phyloP scores from a whole-genome alignment of 2,113 vertebrate genomes.

The Scolopax mira region DNA sequence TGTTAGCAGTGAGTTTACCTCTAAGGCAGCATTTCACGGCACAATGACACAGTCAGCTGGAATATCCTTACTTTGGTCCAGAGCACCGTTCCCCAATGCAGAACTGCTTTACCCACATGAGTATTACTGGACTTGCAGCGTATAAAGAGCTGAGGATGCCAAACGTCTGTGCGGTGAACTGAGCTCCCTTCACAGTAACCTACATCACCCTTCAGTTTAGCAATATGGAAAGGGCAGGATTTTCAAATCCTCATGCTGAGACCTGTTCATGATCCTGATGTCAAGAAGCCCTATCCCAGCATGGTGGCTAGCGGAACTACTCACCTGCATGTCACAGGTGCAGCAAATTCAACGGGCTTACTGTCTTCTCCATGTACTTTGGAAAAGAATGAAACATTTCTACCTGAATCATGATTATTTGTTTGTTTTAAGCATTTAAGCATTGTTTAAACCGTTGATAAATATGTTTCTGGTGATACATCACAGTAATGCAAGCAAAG shows the following conservation, averaged over 20 bases:
- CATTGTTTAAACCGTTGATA: background rate
- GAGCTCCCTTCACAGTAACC: background rate
- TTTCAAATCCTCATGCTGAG: background rate
- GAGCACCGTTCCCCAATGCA: background rate
- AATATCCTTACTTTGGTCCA: background rate
- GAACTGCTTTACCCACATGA: background rate
- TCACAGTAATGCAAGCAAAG: background rate
- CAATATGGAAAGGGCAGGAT: background rate
- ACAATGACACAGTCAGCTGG: background rate
- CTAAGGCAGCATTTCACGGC: background rate
- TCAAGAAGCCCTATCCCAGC: background rate
- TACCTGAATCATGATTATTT: background rate
- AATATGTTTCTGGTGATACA: background rate
- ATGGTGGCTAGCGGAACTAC: background rate
- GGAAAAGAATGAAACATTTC: background rate
- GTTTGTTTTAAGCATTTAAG: background rate
- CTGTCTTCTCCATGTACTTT: background rate
- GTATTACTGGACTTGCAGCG: accelerated
- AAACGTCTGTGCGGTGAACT: accelerated
- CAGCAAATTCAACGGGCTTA: background rate
- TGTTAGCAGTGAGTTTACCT: background rate
- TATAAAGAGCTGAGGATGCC: background rate
- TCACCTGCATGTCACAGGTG: background rate
- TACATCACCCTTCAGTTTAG: background rate
- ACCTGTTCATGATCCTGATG: background rate